phyloP scores from a whole-genome alignment of 2,797 vertebrate species.

The Vespertilio murinus region DNA sequence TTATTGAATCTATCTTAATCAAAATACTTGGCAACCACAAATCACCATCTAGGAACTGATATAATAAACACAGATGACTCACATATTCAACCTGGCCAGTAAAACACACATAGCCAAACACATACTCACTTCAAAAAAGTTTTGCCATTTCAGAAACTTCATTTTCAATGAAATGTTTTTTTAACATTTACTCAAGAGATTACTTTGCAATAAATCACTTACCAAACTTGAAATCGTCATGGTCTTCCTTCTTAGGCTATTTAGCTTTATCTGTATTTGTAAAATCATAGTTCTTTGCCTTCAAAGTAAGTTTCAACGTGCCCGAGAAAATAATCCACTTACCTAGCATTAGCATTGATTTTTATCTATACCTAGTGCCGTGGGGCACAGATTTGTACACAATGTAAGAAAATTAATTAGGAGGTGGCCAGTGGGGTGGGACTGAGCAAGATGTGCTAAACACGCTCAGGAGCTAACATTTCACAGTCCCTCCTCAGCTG shows the following conservation, averaged over 20 bases:
- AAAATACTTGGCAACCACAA: background rate
- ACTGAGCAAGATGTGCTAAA: too few species aligned
- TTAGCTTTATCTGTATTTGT: background rate
- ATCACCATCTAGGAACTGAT: background rate
- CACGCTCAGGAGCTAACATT: too few species aligned
- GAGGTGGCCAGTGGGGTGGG: too few species aligned
- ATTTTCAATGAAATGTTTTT: background rate
- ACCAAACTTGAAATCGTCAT: background rate
- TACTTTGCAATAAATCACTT: background rate
- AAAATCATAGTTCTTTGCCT: background rate
- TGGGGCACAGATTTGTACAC: too few species aligned
- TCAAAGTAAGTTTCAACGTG: background rate
- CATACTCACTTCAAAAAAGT: background rate
- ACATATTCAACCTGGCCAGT: background rate
- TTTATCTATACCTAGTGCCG: background rate
- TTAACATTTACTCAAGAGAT: background rate
- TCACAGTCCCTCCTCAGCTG: too few species aligned
- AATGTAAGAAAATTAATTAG: too few species aligned
- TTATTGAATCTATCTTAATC: background rate
- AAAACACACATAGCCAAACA: background rate
- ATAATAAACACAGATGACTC: background rate
- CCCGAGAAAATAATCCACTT: background rate
- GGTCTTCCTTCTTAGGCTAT: background rate
- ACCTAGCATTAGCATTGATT: background rate
- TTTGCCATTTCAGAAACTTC: background rate